These are phyloP conservation scores for Monochamus alternatus DNA, from an alignment of 2,888 invertebrate species.

Conservation along the genomic window DNA sequence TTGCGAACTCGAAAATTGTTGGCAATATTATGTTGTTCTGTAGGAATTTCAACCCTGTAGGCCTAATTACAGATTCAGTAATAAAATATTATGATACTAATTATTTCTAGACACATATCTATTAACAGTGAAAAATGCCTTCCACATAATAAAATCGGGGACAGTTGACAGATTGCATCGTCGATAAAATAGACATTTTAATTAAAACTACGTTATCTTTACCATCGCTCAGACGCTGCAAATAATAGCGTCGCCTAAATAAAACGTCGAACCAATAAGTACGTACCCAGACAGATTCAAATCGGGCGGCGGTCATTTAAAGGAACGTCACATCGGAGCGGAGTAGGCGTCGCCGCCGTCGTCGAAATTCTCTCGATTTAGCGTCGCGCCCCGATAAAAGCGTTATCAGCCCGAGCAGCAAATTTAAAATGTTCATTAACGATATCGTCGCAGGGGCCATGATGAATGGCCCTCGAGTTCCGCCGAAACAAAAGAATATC, in stretches of 20 bases:
- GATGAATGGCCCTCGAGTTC: constrained; percentile 67
- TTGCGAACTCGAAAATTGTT: background rate
- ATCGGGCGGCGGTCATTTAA: constrained; percentile 45
- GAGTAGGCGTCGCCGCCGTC: constrained; percentile 36
- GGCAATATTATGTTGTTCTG: background rate
- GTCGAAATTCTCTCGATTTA: constrained; percentile 47
- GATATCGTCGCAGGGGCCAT: constrained; percentile 66
- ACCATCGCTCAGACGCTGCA: background rate
- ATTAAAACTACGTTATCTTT: background rate
- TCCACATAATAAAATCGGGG: background rate
- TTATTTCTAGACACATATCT: background rate
- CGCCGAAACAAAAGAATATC: constrained; percentile 71
- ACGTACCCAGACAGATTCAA: constrained; percentile 23
- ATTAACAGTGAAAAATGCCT: background rate
- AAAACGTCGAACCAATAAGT: constrained; percentile 10
- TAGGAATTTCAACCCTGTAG: too few species aligned
- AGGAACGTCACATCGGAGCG: constrained; percentile 44
- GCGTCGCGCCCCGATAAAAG: constrained; percentile 57
- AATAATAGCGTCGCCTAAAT: background rate
- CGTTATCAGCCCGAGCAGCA: constrained; percentile 64
- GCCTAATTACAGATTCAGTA: too few species aligned
- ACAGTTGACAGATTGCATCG: too few species aligned
- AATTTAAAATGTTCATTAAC: constrained; percentile 71
- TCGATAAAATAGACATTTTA: background rate
- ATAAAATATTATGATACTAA: too few species aligned